phyloP scores from a whole-genome alignment of 2,113 vertebrate species.

The Gobius niger region DNA sequence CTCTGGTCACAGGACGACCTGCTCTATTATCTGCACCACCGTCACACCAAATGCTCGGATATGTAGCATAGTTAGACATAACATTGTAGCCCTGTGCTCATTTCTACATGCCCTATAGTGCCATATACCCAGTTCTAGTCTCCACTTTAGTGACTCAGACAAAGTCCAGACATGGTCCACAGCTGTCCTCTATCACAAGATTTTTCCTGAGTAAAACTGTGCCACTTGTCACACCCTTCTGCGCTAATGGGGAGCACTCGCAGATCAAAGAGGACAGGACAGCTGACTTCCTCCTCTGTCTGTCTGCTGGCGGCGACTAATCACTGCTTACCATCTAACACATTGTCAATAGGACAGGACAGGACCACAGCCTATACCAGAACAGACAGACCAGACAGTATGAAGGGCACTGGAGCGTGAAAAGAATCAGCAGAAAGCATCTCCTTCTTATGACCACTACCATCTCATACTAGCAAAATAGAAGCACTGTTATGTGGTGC shows the following conservation, averaged over 20 bases:
- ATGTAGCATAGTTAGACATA: not conserved
- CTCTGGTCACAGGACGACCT: no score
- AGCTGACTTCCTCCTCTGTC: slow-evolving; percentile 57
- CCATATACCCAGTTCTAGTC: not conserved
- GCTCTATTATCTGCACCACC: no score
- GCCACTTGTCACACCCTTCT: slow-evolving; percentile 8
- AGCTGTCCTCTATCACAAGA: slow-evolving; percentile 4
- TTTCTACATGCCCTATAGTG: not conserved
- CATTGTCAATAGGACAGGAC: slow-evolving; percentile 67
- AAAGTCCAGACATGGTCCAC: slow-evolving; percentile 1
- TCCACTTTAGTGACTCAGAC: not conserved
- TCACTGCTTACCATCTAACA: slow-evolving; percentile 64
- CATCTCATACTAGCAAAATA: slow-evolving; percentile 24
- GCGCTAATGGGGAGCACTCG: slow-evolving; percentile 40
- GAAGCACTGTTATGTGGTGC: slow-evolving; percentile 14
- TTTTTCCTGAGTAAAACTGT: slow-evolving; percentile 1
- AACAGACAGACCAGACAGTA: slow-evolving; percentile 58
- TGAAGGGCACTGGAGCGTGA: slow-evolving; percentile 58
- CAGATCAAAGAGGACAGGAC: slow-evolving; percentile 44
- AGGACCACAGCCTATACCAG: slow-evolving; percentile 34
- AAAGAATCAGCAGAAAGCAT: slow-evolving; percentile 56
- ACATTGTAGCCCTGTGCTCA: not conserved
- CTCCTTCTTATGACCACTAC: slow-evolving; percentile 16
- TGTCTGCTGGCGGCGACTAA: slow-evolving; percentile 53
- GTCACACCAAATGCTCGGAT: no score